phyloP scores from a whole-genome alignment of 2,113 vertebrate genomes.

The Tetrax tetrax region DNA sequence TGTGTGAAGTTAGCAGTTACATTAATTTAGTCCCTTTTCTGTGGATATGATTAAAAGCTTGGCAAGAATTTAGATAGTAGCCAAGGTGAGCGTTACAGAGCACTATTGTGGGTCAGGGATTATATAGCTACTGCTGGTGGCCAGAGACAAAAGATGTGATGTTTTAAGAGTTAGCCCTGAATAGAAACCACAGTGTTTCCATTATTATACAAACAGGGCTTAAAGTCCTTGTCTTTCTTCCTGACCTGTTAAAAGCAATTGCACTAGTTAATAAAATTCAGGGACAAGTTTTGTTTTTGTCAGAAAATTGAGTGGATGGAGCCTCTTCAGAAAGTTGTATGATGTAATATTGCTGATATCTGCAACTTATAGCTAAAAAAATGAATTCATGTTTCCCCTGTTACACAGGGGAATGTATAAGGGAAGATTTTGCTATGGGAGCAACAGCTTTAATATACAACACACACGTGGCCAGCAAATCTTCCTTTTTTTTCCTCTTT shows the following conservation, averaged over 20 bases:
- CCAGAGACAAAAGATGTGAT: conserved; percentile 27
- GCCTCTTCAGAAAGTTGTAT: not conserved
- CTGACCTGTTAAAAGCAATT: not conserved
- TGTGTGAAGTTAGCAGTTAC: not conserved
- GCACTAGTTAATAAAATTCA: conserved; percentile 9
- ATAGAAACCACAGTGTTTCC: not conserved
- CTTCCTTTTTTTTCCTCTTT: not conserved
- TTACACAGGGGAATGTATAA: too few relatives aligned
- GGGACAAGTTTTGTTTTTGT: not conserved
- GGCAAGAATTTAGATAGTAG: not conserved
- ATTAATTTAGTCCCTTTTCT: not conserved
- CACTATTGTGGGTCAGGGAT: not conserved
- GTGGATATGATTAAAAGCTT: not conserved
- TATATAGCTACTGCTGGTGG: conserved; percentile 6
- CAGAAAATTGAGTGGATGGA: not conserved
- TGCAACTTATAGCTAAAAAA: not conserved
- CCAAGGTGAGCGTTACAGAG: not conserved
- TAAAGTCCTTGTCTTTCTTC: conserved; percentile 15
- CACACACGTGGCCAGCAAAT: not conserved
- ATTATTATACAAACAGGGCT: conserved; percentile 50
- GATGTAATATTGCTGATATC: not conserved
- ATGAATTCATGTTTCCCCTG: not conserved
- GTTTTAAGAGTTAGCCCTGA: not conserved
- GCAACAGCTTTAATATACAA: not conserved
- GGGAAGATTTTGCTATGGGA: not conserved